Evolutionary conservation across 2,797 vertebrate genomes (phyloP), one percentile per base, ranked within the genome.

Genomic region (Semotilus atromaculatus): DNA sequence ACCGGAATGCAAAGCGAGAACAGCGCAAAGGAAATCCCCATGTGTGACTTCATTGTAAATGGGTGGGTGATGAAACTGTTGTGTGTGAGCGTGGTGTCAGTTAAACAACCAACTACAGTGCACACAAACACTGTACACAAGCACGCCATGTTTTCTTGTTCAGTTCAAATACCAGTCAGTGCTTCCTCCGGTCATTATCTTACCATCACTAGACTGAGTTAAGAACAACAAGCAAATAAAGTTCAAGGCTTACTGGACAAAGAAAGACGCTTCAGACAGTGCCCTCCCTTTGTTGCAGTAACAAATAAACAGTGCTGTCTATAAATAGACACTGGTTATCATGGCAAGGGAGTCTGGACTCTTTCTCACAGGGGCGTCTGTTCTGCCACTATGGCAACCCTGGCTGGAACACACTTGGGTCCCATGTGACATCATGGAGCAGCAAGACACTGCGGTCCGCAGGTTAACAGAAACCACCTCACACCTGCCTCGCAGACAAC

Each of bases 21-120:
- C 48, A 81, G 60, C 71, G 79, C 62, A 77, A 72, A 90, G 88
- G 89, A 90, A 90, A 87, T 87, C 89, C 89, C 89, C 89, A 80
- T 26, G 43, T 62, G 76, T 88, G 83, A 82, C 81, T 72, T 88
- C 82, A 89, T 79, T 80, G 84, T 85, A 79, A 82, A 70, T 29
- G 75, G 66, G 87, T 86, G 86, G 84, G 84, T 34, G 80, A 85
- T 48, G 26, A 78, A 74, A 31, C 31, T 73, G 36, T 48, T 36
- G 68, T 67, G 1, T 43, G 81, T 53, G 68, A 55, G 11, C 58
- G 73, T 73, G 71, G 40, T 31, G 45, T 62, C 40, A 70, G 53
- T 53, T 66, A 51, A 45, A 58, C 48, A 58, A 70, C 26, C 9
- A 9, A 75, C 43, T 48, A 82, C 81, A 66, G 21, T 74, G 43